phyloP scores from a whole-genome alignment of 2,888 invertebrate species.

The Oscheius onirici region DNA sequence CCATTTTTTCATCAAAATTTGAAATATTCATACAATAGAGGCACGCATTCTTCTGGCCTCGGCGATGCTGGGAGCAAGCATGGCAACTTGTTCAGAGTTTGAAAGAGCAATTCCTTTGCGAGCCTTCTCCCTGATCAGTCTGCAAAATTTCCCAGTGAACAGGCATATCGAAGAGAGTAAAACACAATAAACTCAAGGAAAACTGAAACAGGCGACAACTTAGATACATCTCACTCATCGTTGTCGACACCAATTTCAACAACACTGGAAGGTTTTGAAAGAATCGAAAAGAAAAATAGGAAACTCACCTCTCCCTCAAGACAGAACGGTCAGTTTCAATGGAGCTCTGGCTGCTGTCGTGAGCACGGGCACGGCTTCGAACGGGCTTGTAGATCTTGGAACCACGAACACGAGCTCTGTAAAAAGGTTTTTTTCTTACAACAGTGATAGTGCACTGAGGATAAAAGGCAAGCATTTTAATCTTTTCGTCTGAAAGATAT shows the following conservation, averaged over 20 bases:
- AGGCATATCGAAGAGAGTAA: neutral
- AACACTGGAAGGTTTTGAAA: neutral
- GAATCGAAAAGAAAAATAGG: neutral
- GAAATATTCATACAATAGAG: neutral
- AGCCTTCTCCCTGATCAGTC: constrained; percentile 28
- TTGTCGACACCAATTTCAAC: neutral
- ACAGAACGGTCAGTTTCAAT: constrained; percentile 44
- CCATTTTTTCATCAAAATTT: neutral
- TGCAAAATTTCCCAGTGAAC: neutral
- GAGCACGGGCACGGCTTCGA: constrained; percentile 38
- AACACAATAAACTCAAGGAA: neutral
- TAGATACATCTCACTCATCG: constrained; percentile 14
- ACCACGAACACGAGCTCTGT: constrained; percentile 53
- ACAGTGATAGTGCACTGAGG: no score
- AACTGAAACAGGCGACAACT: neutral
- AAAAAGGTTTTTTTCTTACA: no score
- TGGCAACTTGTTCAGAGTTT: constrained; percentile 41
- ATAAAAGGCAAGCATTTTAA: no score
- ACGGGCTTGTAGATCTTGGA: constrained; percentile 57
- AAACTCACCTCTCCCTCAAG: constrained; percentile 40
- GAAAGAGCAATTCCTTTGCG: constrained; percentile 35
- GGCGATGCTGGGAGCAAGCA: constrained; percentile 41
- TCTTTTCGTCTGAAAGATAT: no score
- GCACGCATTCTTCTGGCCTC: constrained; percentile 23
- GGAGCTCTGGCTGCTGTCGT: constrained; percentile 30